phyloP scores from a whole-genome alignment of 2,888 invertebrate species.

The Spialia ferax region DNA sequence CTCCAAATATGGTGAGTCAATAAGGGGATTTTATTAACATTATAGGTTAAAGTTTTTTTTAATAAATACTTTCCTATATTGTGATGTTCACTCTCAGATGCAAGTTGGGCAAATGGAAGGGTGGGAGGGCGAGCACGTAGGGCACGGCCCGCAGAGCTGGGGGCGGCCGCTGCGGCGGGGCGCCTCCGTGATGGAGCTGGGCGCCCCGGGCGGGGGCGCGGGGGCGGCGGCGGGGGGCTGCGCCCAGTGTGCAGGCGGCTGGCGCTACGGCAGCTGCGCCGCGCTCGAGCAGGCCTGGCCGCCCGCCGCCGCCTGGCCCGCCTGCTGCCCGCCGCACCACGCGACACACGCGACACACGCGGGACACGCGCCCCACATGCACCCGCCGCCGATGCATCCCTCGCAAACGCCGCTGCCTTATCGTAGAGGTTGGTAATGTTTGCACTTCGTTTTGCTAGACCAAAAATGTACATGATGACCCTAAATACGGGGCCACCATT shows the following conservation, averaged over 20 bases:
- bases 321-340: conserved; percentile 57
- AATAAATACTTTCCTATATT: too few species aligned
- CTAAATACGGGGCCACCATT: too few species aligned
- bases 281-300: conserved; percentile 72
- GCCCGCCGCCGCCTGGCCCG: conserved; percentile 46
- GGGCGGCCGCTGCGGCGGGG: conserved; percentile 73
- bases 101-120: conserved; percentile 55
- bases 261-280: conserved; percentile 81
- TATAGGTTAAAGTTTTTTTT: neutral
- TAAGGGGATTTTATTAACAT: neutral
- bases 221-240: conserved; percentile 45
- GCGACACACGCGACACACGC: conserved; percentile 50
- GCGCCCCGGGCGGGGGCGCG: conserved; percentile 53
- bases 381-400: conserved; percentile 47
- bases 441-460: too few species aligned
- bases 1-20: conserved; percentile 63
- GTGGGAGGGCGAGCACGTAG: conserved; percentile 67
- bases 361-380: conserved; percentile 47
- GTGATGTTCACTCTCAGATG: conserved; percentile 30
- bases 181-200: conserved; percentile 74
- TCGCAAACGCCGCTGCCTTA: conserved; percentile 76
- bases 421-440: conserved; percentile 63
- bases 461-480: too few species aligned
- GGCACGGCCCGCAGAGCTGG: conserved; percentile 59
- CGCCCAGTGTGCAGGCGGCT: conserved; percentile 42